A percentile compares a stretch with the other conserved stretches of the same genome.
These are phyloP conservation scores for Eledona agricola DNA, from an alignment of 2,888 invertebrate species.

Conservation along the genomic window DNA sequence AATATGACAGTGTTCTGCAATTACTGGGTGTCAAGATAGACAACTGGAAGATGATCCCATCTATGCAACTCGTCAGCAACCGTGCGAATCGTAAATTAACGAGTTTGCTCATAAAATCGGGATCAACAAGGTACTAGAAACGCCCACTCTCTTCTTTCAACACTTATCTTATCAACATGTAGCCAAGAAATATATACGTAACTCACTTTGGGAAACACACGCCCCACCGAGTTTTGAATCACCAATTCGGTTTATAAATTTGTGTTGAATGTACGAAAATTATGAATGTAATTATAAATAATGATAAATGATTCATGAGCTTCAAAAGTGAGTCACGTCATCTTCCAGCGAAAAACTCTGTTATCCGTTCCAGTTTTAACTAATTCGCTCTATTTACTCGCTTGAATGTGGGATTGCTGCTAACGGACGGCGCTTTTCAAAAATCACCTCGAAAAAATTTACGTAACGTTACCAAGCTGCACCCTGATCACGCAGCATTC, in stretches of 20 bases:
- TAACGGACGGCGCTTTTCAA: neutral
- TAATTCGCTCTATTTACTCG: conserved; percentile 11
- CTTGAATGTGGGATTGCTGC: neutral
- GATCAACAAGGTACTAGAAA: conserved; percentile 1
- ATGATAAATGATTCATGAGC: conserved; percentile 15
- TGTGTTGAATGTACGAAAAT: no score
- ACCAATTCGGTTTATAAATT: no score
- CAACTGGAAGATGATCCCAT: no score
- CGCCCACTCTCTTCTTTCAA: conserved; percentile 2
- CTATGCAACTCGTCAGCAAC: no score
- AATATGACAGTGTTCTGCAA: conserved; percentile 32
- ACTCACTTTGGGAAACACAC: no score
- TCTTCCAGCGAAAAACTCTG: conserved; percentile 3
- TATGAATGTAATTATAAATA: conserved; percentile 7
- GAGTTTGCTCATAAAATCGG: conserved; percentile 4
- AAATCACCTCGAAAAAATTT: no score
- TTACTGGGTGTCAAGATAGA: conserved; percentile 24
- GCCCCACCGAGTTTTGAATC: no score
- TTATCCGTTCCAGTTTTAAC: conserved; percentile 3
- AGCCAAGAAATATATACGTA: no score
- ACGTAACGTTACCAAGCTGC: conserved; percentile 14
- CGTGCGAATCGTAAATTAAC: conserved; percentile 20
- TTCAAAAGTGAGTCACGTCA: conserved; percentile 11
- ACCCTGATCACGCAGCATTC: conserved; percentile 7
- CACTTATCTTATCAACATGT: no score